Conservation (phyloP, 2,113 vertebrate species). For the Misgurnus mizolepis region DNA sequence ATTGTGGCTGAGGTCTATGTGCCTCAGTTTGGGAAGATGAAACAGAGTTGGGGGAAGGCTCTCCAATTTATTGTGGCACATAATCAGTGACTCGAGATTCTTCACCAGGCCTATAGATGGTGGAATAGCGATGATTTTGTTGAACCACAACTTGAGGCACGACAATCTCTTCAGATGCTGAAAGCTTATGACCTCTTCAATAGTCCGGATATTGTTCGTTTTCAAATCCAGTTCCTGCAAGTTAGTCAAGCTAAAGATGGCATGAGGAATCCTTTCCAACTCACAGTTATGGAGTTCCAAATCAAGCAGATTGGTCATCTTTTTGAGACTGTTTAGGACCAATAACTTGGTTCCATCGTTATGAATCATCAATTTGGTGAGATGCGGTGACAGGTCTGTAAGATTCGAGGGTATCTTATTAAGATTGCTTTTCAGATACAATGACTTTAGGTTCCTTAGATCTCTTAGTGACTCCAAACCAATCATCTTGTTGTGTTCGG, state of each 20-base stretch:
- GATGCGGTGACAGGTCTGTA: constrained; percentile 91
- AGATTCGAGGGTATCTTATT: constrained; percentile 96
- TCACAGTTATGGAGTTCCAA: constrained; percentile 93
- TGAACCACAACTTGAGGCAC: constrained; percentile 96
- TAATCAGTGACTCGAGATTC: constrained; percentile 90
- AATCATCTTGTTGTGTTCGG: constrained; percentile 98
- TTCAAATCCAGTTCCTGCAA: constrained; percentile 95
- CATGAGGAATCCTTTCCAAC: constrained; percentile 93
- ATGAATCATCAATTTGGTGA: constrained; percentile 89
- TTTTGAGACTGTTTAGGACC: constrained; percentile 96
- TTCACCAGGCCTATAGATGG: constrained; percentile 88
- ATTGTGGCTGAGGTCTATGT: constrained; percentile 90
- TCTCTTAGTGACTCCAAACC: constrained; percentile 93
- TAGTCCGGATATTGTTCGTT: constrained; percentile 91
- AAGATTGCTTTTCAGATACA: constrained; percentile 94
- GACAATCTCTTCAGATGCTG: constrained; percentile 95
- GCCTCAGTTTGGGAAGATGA: constrained; percentile 89
- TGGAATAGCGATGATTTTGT: constrained; percentile 93
- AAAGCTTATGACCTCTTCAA: constrained; percentile 96
- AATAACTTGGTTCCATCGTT: constrained; percentile 96
- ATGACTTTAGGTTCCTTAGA: constrained; percentile 86
- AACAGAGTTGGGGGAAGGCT: constrained; percentile 87
- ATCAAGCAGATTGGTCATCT: constrained; percentile 91
- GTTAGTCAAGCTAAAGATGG: constrained; percentile 94
- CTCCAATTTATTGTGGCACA: constrained; percentile 96